A percentile compares a stretch with the other conserved stretches of the same genome.
These are phyloP conservation scores for Vombatus ursinus DNA, from an alignment of 2,113 vertebrate genomes.

Conservation along the genomic window DNA sequence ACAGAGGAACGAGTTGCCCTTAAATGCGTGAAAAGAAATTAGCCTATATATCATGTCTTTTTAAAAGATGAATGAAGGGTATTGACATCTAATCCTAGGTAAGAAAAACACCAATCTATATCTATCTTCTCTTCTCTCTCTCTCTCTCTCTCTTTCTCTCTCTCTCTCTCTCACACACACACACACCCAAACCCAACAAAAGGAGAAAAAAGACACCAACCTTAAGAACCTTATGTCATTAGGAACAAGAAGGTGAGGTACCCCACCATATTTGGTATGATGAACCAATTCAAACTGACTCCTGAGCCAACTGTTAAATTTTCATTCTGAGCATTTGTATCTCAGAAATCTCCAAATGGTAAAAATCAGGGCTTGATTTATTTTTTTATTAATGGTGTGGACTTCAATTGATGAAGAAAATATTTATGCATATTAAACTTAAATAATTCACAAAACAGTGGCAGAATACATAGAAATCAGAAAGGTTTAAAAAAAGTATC, in stretches of 20 bases:
- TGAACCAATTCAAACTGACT: neutral
- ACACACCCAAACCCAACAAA: neutral
- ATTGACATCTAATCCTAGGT: neutral
- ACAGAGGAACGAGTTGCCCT: neutral
- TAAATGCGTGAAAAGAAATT: neutral
- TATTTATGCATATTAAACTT: neutral
- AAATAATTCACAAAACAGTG: neutral
- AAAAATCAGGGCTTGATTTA: neutral
- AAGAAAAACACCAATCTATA: neutral
- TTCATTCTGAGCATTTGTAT: neutral
- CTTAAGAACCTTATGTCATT: neutral
- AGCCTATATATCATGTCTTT: neutral
- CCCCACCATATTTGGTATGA: neutral
- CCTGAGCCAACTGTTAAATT: neutral
- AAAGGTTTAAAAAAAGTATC: neutral
- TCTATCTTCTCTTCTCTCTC: neutral
- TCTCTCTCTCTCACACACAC: too few species aligned
- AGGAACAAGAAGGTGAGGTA: neutral
- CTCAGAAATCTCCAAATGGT: neutral
- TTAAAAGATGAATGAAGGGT: neutral
- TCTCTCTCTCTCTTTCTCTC: too few species aligned
- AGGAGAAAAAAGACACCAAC: neutral
- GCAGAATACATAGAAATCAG: neutral
- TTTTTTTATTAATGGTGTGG: neutral
- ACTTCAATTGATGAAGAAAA: neutral